A percentile compares a stretch with the other conserved stretches of the same genome.
phyloP scores from a whole-genome alignment of 2,888 invertebrate species.

The Tromatobia lineatoria region DNA sequence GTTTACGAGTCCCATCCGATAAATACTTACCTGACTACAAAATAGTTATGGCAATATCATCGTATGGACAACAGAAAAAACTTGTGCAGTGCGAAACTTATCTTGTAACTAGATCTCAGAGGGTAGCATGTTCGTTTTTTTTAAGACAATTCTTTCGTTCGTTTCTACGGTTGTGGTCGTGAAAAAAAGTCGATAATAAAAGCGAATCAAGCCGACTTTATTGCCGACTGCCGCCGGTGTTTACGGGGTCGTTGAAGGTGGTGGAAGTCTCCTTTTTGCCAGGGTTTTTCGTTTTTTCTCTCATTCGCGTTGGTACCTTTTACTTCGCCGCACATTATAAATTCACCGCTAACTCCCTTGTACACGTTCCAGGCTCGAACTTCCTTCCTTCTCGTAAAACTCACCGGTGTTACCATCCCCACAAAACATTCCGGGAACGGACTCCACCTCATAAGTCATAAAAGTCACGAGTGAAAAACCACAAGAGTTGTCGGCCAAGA shows the following conservation, averaged over 20 bases:
- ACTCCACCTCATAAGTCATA: conserved; percentile 31
- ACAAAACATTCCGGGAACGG: background rate
- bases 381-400: conserved; percentile 31
- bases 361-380: background rate
- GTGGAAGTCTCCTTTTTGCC: conserved; percentile 13
- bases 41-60: conserved; percentile 31
- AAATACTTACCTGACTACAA: conserved; percentile 11
- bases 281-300: background rate
- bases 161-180: background rate
- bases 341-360: too few relatives aligned
- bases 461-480: conserved; percentile 32
- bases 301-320: background rate
- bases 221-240: conserved; percentile 13
- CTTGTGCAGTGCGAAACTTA: background rate
- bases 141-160: background rate
- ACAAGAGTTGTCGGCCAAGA: background rate
- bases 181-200: conserved; percentile 39
- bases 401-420: conserved; percentile 16
- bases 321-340: background rate
- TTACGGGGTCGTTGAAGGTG: conserved; percentile 23
- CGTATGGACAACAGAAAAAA: background rate
- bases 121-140: background rate
- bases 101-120: background rate
- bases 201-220: conserved; percentile 53
- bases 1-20: conserved; percentile 10